Conservation (phyloP, 2,888 invertebrate species). For the Icerya purchasi region DNA sequence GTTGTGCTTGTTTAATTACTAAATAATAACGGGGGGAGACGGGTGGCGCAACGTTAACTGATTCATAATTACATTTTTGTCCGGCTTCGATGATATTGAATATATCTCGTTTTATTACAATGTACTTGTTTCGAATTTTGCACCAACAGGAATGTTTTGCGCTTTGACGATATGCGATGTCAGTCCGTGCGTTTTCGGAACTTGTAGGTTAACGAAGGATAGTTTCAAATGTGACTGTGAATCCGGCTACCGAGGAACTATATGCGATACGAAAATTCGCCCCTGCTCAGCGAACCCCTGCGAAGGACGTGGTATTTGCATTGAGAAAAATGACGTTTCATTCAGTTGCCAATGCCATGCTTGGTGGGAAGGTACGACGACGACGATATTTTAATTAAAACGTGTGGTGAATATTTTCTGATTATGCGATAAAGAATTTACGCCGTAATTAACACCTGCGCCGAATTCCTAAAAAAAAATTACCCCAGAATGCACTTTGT, state of each 20-base stretch:
- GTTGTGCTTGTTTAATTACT: too few relatives aligned
- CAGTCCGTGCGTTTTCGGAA: slow-evolving; percentile 34
- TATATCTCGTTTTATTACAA: too few relatives aligned
- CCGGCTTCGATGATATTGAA: too few relatives aligned
- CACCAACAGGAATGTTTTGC: slow-evolving; percentile 47
- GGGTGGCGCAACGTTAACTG: too few relatives aligned
- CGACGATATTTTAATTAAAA: too few relatives aligned
- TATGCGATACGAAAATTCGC: slow-evolving; percentile 42
- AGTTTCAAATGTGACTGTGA: slow-evolving; percentile 41
- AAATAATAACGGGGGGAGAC: too few relatives aligned
- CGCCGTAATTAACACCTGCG: too few relatives aligned
- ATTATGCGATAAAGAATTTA: too few relatives aligned
- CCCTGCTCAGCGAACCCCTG: slow-evolving; percentile 54
- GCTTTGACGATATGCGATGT: slow-evolving; percentile 51
- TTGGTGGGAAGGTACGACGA: slow-evolving; percentile 46
- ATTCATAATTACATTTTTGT: slow-evolving; percentile 35
- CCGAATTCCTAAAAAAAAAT: too few relatives aligned
- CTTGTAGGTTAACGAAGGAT: slow-evolving; percentile 27
- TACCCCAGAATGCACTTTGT: too few relatives aligned
- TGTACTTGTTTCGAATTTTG: too few relatives aligned
- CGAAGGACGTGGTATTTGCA: slow-evolving; percentile 49
- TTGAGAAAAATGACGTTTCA: slow-evolving; percentile 37
- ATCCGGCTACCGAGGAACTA: slow-evolving; percentile 40
- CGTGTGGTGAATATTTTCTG: too few relatives aligned
- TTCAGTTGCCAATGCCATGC: slow-evolving; percentile 52